Conservation (phyloP, 2,797 vertebrate genomes). For the Leptatherina wallacei region DNA sequence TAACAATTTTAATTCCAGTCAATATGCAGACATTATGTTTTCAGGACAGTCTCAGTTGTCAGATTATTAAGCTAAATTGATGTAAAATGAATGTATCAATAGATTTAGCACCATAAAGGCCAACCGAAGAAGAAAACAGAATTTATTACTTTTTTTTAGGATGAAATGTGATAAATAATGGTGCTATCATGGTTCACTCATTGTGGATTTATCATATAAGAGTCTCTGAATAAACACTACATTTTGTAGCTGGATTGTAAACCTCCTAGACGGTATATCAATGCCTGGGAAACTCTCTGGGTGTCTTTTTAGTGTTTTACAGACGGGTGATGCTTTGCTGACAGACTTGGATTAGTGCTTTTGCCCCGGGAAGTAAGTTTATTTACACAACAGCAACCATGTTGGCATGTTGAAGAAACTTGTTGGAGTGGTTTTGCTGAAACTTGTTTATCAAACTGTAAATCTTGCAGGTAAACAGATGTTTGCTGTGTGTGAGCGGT, state of each 20-base stretch:
- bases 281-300: neutral
- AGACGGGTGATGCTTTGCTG: neutral
- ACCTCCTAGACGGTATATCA: no score
- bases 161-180: no score
- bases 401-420: slow-evolving; percentile 7
- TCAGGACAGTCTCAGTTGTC: neutral
- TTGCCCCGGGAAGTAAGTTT: slow-evolving; percentile 8
- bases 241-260: no score
- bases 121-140: neutral
- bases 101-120: neutral
- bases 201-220: no score
- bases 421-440: slow-evolving; percentile 16
- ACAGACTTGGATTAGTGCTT: slow-evolving; percentile 16
- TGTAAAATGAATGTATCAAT: no score
- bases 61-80: neutral
- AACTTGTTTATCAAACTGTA: slow-evolving; percentile 20
- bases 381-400: slow-evolving; percentile 32
- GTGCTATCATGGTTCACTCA: no score
- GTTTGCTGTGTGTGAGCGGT: neutral
- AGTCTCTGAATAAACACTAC: no score
- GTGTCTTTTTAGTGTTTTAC: neutral
- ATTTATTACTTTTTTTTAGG: no score
- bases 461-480: neutral
- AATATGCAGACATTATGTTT: neutral
- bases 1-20: no score